Evolutionary conservation across 1,140 invertebrate species (phyloP), one percentile per base, ranked within the genome.

Genomic region (Brachystomella parvula): DNA sequence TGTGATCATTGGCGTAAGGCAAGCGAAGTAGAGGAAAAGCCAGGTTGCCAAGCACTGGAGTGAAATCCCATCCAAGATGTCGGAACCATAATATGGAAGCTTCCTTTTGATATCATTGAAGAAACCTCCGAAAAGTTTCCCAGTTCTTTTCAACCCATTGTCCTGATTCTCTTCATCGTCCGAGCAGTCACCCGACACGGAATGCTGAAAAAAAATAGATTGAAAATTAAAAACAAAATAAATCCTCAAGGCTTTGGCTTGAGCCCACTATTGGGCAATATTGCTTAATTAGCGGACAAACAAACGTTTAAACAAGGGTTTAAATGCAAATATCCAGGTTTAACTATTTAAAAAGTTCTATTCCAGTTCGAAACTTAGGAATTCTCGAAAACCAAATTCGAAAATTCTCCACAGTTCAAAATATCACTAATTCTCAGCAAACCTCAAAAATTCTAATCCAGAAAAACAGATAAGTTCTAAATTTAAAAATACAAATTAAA

Each of bases 1-100:
- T 2, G 79, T 78, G 21, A 82, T 78, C 19, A 79, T 74, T 17
- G 79, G 79, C 9, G 78, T 77, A 39, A 81, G 71, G 19, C 75
- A 75, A 15, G 78, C 80, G 69, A 81, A 78, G 67, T 81, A 81
- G 56, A 81, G 71, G 64, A 79, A 81, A 6, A 80, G 69, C 64
- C 80, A 74, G 15, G 76, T 74, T 2, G 78, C 77, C 15, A 81
- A 61, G 69, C 76, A 78, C 67, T 80, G 79, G 21, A 78, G 66
- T 26, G 77, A 75, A 21, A 78, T 62, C 29, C 74, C 75, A 71
- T 81, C 80, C 30, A 71, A 75, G 63, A 78, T 76, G 63, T 82
- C 80, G 26, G 75, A 76, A 24, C 72, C 44, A 35, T 65, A 75
- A 72, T 74, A 78, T 12, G 74, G 74, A 15, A 67, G 12, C 65